Conservation (phyloP, 1,140 invertebrate species). For the Drosophila arawakana region DNA sequence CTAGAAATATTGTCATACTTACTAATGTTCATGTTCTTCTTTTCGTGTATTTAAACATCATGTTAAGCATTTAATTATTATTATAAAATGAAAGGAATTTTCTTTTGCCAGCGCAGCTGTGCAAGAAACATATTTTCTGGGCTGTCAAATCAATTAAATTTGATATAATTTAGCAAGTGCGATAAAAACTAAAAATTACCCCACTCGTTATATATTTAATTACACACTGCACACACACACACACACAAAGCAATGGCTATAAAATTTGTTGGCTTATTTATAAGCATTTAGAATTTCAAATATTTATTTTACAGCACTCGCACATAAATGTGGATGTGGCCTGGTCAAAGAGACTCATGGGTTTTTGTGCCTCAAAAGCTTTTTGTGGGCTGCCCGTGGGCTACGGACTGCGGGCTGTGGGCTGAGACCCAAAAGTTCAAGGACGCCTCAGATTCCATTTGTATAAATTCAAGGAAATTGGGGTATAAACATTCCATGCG, state of each 20-base stretch:
- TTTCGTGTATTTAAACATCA: constrained; percentile 17
- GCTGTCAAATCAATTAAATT: constrained; percentile 67
- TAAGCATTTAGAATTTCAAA: constrained; percentile 22
- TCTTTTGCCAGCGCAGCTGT: neutral
- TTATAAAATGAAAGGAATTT: constrained; percentile 18
- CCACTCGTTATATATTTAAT: constrained; percentile 36
- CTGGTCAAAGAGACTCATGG: constrained; percentile 11
- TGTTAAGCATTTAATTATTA: constrained; percentile 36
- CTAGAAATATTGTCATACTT: constrained; percentile 3
- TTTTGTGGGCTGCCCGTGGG: neutral
- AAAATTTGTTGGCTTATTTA: constrained; percentile 14
- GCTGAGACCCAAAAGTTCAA: constrained; percentile 37
- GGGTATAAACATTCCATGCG: constrained; percentile 4
- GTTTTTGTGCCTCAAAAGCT: neutral
- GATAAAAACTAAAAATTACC: constrained; percentile 22
- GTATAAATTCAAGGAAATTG: constrained; percentile 27
- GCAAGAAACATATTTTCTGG: constrained; percentile 16
- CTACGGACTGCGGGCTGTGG: neutral
- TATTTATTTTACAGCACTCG: constrained; percentile 29
- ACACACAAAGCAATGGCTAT: neutral
- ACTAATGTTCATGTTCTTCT: neutral
- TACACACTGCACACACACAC: constrained; percentile 1
- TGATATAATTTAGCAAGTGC: constrained; percentile 64
- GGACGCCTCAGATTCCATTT: constrained; percentile 32
- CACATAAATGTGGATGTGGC: neutral